phyloP scores from a whole-genome alignment of 2,797 vertebrate genomes.

The Sebastes cheni region DNA sequence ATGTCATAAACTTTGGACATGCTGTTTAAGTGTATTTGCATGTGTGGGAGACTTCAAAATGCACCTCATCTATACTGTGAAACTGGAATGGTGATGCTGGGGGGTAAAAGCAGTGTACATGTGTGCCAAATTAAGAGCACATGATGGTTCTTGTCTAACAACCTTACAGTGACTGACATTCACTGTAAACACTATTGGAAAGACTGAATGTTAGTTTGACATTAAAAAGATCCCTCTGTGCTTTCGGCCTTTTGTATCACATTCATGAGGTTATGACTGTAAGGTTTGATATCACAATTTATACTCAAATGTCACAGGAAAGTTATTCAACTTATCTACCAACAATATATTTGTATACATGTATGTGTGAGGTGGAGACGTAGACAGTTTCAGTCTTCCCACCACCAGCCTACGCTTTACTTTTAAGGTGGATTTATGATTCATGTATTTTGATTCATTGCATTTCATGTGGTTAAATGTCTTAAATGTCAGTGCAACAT shows the following conservation, averaged over 20 bases:
- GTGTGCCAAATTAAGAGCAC: slow-evolving; percentile 52
- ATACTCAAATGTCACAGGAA: neutral
- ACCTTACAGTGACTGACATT: slow-evolving; percentile 14
- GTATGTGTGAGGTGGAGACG: neutral
- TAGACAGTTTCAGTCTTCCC: neutral
- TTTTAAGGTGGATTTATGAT: neutral
- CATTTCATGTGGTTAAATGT: neutral
- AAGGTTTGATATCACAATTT: neutral
- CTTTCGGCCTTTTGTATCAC: neutral
- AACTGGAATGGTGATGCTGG: slow-evolving; percentile 12
- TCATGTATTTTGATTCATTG: neutral
- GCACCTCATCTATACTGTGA: slow-evolving; percentile 21
- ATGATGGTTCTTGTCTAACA: slow-evolving; percentile 41
- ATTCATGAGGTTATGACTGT: neutral
- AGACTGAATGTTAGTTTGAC: slow-evolving; percentile 29
- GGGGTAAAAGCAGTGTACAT: slow-evolving; percentile 13
- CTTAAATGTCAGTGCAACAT: neutral
- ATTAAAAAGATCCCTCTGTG: slow-evolving; percentile 5
- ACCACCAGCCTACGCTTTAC: neutral
- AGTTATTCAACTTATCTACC: neutral
- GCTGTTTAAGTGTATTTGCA: slow-evolving; percentile 25
- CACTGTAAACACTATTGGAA: slow-evolving; percentile 21
- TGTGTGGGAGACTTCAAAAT: slow-evolving; percentile 28
- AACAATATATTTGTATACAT: neutral
- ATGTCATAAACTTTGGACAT: neutral